A percentile compares a stretch with the other conserved stretches of the same genome.
Evolutionary conservation across 2,113 vertebrate species (phyloP).

Genomic region (Mionectes macconnelli): DNA sequence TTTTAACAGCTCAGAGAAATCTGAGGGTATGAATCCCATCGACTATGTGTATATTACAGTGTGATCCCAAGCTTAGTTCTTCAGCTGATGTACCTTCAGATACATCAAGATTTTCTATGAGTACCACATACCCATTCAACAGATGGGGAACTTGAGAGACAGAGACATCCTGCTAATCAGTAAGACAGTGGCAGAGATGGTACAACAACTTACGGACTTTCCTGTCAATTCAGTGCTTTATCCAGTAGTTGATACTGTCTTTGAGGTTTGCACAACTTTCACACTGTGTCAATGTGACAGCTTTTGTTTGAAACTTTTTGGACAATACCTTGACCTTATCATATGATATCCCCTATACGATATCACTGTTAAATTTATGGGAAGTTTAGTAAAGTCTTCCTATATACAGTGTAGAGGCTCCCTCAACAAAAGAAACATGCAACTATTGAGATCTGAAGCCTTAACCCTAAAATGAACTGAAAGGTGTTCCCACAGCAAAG

Average conservation of each 20-base stretch:
- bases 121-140: neutral
- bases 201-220: neutral
- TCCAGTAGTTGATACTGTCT: neutral
- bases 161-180: neutral
- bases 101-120: neutral
- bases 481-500: neutral
- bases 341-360: neutral
- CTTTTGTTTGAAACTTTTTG: neutral
- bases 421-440: neutral
- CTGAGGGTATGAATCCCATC: neutral
- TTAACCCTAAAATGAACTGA: constrained; percentile 28
- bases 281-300: neutral
- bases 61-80: neutral
- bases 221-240: neutral
- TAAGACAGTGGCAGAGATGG: neutral
- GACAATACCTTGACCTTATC: neutral
- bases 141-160: neutral
- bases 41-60: neutral
- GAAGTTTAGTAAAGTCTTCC: neutral
- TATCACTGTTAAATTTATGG: neutral
- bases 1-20: neutral
- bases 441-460: neutral
- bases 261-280: neutral
- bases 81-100: neutral
- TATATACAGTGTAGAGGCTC: neutral